These are phyloP conservation scores for Ranitomeya variabilis DNA, from an alignment of 2,113 vertebrate species.

Conservation along the genomic window DNA sequence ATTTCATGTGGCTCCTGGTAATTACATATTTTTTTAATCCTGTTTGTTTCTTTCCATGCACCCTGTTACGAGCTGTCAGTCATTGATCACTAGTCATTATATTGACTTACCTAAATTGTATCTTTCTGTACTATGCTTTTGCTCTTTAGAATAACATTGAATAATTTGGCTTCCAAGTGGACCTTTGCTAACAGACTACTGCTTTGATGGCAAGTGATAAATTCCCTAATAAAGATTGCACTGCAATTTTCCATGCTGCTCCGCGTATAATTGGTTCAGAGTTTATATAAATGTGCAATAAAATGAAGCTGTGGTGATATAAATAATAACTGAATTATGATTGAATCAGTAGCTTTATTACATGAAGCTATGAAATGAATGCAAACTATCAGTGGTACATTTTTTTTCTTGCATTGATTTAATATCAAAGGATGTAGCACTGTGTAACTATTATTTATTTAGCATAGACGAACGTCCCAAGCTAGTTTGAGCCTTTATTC, in stretches of 20 bases:
- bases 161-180: constrained; percentile 21
- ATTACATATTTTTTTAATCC: neutral
- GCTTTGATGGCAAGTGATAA: neutral
- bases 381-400: constrained; percentile 30
- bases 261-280: constrained; percentile 58
- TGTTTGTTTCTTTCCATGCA: neutral
- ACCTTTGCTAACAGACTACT: constrained; percentile 5
- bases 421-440: constrained; percentile 56
- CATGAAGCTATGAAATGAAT: constrained; percentile 50
- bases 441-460: constrained; percentile 63
- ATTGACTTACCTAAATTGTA: neutral
- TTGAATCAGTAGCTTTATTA: constrained; percentile 35
- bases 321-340: constrained; percentile 47
- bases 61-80: neutral
- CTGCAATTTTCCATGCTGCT: constrained; percentile 27
- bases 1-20: no score
- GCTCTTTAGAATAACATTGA: constrained; percentile 6
- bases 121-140: neutral
- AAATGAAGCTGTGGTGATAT: constrained; percentile 39
- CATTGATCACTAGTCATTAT: neutral
- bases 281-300: constrained; percentile 60
- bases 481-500: constrained; percentile 58
- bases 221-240: constrained; percentile 28
- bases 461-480: constrained; percentile 60
- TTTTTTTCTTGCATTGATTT: constrained; percentile 61